phyloP scores from a whole-genome alignment of 2,797 vertebrate genomes.

The Enteromius paludinosus region DNA sequence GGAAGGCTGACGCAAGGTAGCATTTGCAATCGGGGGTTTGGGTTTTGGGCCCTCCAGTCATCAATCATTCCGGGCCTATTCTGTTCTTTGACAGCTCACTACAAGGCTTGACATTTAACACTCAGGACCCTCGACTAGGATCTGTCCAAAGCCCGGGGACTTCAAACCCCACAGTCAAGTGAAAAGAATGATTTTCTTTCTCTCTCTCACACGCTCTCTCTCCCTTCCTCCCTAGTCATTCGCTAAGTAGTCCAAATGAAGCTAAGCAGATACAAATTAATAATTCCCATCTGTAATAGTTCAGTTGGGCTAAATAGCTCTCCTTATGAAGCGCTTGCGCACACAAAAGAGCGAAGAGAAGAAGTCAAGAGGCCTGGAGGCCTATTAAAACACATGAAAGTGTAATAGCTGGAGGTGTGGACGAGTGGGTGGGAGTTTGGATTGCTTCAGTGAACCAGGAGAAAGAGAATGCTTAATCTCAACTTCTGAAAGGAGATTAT shows the following conservation, averaged over 20 bases:
- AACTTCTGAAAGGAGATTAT: constrained; percentile 49
- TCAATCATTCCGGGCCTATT: constrained; percentile 99
- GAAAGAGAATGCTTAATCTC: constrained; percentile 50
- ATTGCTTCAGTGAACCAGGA: constrained; percentile 74
- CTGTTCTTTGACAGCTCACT: constrained; percentile 99
- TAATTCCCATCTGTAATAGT: constrained; percentile 84
- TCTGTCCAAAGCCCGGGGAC: constrained; percentile 86
- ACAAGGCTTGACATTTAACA: constrained; percentile 99
- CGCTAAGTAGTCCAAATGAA: constrained; percentile 77
- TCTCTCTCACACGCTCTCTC: constrained; percentile 44
- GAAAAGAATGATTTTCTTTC: constrained; percentile 78
- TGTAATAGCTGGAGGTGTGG: constrained; percentile 68
- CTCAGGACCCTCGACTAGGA: constrained; percentile 92
- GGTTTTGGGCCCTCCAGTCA: constrained; percentile 98
- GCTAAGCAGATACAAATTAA: constrained; percentile 86
- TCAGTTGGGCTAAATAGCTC: constrained; percentile 75
- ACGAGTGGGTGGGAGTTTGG: constrained; percentile 51
- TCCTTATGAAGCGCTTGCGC: constrained; percentile 66
- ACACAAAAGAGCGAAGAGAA: constrained; percentile 80
- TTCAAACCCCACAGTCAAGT: constrained; percentile 81
- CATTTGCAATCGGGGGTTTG: constrained; percentile 97
- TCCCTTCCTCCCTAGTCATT: constrained; percentile 54
- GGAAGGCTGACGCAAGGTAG: constrained; percentile 93
- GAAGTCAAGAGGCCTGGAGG: constrained; percentile 78
- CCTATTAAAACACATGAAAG: constrained; percentile 79